These are phyloP conservation scores for Grallaria varia DNA, from an alignment of 2,113 vertebrate species.

Conservation along the genomic window DNA sequence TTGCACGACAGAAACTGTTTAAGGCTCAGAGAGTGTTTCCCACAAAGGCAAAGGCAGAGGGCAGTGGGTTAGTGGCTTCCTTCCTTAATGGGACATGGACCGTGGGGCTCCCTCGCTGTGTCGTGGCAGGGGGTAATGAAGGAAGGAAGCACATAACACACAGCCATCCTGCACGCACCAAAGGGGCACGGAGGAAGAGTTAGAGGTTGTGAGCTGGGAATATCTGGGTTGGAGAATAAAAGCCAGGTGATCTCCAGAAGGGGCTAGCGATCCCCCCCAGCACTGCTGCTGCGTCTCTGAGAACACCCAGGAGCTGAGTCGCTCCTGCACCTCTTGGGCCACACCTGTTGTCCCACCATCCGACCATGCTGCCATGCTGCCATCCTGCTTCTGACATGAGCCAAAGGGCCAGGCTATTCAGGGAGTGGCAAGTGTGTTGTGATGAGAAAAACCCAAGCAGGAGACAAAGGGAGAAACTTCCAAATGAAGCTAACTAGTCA, in stretches of 20 bases:
- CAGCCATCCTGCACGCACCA: not conserved
- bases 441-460: not conserved
- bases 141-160: conserved; percentile 39
- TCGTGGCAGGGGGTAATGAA: not conserved
- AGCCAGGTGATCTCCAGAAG: not conserved
- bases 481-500: not conserved
- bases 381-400: not conserved
- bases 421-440: not conserved
- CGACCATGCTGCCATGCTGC: not conserved
- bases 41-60: not conserved
- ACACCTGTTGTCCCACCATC: accelerated
- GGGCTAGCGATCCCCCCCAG: not conserved
- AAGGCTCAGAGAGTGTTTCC: not conserved
- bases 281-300: not conserved
- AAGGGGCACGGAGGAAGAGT: not conserved
- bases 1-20: not conserved
- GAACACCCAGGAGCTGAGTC: not conserved
- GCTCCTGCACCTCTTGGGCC: not conserved
- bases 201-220: not conserved
- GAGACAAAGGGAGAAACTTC: not conserved
- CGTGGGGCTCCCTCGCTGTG: not conserved
- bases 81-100: not conserved
- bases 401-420: not conserved
- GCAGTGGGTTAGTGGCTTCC: conserved; percentile 29
- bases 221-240: not conserved